Evolutionary conservation across 2,113 vertebrate genomes (phyloP).

Genomic region (Callopanchax toddi): DNA sequence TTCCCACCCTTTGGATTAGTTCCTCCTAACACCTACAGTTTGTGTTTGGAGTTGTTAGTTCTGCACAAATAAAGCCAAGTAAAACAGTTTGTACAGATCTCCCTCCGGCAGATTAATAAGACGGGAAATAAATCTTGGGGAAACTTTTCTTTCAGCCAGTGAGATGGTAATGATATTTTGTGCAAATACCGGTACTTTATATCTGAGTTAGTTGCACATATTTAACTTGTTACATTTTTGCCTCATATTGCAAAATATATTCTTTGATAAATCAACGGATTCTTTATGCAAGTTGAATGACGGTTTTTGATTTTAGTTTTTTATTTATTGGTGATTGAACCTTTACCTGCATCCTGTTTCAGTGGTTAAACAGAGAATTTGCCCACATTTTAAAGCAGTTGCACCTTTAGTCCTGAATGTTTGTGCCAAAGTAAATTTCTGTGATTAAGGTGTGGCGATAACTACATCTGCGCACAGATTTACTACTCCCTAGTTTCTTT

Average conservation of each 20-base stretch:
- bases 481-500: slow-evolving; percentile 10
- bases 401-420: neutral
- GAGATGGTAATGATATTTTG: no score
- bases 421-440: slow-evolving; percentile 4
- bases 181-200: no score
- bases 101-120: neutral
- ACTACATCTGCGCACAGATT: slow-evolving; percentile 21
- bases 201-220: no score
- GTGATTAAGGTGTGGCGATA: slow-evolving; percentile 24
- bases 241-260: no score
- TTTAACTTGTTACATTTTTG: no score
- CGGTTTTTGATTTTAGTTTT: no score
- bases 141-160: no score
- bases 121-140: neutral
- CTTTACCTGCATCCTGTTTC: neutral
- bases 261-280: no score
- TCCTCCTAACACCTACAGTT: neutral
- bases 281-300: no score
- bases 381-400: neutral
- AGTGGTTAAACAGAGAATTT: neutral
- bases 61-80: neutral
- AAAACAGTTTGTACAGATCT: neutral
- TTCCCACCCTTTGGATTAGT: neutral
- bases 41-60: neutral
- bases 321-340: neutral